Conservation (phyloP, 2,888 invertebrate genomes). For the Mythimna impura region DNA sequence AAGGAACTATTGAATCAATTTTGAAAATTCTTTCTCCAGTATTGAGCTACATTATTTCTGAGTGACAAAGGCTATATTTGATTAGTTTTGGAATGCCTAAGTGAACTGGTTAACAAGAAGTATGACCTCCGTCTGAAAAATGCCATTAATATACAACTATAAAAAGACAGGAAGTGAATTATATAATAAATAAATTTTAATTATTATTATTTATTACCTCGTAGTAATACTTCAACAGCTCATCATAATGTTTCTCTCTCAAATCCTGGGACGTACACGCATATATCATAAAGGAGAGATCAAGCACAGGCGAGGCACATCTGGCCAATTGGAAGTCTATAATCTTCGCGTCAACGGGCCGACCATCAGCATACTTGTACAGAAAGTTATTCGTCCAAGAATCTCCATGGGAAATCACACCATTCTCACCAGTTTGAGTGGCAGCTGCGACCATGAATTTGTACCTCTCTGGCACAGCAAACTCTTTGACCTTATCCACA, state of each 20-base stretch:
- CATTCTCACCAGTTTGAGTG: constrained; percentile 78
- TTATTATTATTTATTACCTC: constrained; percentile 51
- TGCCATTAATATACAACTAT: no score
- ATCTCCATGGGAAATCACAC: constrained; percentile 93
- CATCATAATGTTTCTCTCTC: constrained; percentile 90
- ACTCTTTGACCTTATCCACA: constrained; percentile 88
- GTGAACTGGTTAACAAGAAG: no score
- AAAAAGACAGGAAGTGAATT: no score
- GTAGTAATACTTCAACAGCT: constrained; percentile 91
- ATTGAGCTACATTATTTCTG: no score
- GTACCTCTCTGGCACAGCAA: constrained; percentile 88
- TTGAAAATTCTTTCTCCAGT: no score
- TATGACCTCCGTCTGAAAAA: no score
- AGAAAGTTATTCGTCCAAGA: constrained; percentile 95
- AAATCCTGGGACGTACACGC: constrained; percentile 91
- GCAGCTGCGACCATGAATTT: constrained; percentile 86
- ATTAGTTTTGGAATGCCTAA: no score
- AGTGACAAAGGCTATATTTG: no score
- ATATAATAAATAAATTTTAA: not conserved
- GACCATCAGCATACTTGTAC: constrained; percentile 79
- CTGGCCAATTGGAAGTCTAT: constrained; percentile 93
- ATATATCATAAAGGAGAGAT: constrained; percentile 89
- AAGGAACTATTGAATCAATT: no score
- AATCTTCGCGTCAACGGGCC: constrained; percentile 87
- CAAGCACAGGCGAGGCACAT: constrained; percentile 90